Evolutionary conservation across 2,113 vertebrate genomes (phyloP).

Genomic region (Phrynosoma platyrhinos): DNA sequence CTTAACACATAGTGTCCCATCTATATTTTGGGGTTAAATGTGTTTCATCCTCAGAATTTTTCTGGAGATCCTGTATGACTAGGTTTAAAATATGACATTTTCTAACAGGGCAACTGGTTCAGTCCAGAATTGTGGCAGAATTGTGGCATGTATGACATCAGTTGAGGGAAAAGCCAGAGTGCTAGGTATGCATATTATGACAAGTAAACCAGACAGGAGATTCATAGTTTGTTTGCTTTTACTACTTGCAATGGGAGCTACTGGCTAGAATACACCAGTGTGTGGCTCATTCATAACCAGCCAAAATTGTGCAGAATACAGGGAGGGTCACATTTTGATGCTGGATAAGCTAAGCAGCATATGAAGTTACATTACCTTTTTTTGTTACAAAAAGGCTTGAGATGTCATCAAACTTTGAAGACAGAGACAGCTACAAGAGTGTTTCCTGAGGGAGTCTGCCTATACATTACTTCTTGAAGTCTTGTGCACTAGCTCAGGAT

Average conservation of each 20-base stretch:
- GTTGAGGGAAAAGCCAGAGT: background rate
- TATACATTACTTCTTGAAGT: conserved; percentile 38
- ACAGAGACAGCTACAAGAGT: background rate
- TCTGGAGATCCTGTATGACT: too few relatives aligned
- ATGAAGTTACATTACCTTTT: background rate
- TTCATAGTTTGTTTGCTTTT: background rate
- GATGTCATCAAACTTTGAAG: background rate
- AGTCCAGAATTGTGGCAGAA: too few relatives aligned
- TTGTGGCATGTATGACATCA: too few relatives aligned
- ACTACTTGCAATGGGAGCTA: too few relatives aligned
- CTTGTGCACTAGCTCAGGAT: conserved; percentile 32
- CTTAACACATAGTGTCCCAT: too few relatives aligned
- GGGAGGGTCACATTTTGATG: background rate
- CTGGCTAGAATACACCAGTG: too few relatives aligned
- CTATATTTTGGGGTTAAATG: too few relatives aligned
- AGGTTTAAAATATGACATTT: too few relatives aligned
- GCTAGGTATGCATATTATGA: background rate
- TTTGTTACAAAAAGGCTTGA: background rate
- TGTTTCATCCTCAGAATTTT: too few relatives aligned
- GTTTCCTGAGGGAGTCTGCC: conserved; percentile 21
- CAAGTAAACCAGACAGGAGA: background rate
- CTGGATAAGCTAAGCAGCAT: background rate
- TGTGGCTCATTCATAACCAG: background rate
- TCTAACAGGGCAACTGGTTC: too few relatives aligned
- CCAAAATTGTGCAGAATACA: background rate